Evolutionary conservation across 2,797 vertebrate species (phyloP).

Genomic region (Sphenopsis melanotis): DNA sequence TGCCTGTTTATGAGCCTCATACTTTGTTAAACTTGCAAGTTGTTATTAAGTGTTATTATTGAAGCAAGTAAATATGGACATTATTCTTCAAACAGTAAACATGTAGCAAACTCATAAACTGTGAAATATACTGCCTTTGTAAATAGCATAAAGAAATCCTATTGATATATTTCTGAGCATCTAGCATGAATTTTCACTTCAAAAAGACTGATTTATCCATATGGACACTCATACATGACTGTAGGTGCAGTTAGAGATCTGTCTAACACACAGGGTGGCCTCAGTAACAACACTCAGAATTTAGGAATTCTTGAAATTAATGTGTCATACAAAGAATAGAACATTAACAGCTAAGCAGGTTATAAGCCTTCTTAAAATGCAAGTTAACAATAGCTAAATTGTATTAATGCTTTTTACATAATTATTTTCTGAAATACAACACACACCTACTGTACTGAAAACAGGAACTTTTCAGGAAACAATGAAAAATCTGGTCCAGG

Average conservation of each 20-base stretch:
- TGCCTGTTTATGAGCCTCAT: neutral
- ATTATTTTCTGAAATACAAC: neutral
- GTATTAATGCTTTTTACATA: neutral
- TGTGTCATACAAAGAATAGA: neutral
- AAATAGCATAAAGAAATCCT: neutral
- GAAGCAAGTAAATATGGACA: neutral
- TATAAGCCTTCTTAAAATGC: neutral
- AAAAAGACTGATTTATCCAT: neutral
- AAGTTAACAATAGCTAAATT: neutral
- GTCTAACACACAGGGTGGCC: neutral
- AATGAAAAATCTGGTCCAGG: neutral
- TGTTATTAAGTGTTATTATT: neutral
- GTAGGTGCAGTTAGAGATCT: neutral
- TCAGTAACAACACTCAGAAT: neutral
- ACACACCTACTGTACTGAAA: neutral
- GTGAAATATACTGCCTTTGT: neutral
- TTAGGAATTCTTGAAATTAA: neutral
- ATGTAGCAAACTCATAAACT: neutral
- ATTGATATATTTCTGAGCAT: neutral
- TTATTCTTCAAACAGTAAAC: neutral
- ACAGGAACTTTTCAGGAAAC: neutral
- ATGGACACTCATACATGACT: accelerated
- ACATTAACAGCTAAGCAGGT: neutral
- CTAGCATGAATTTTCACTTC: neutral
- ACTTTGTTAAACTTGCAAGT: neutral